Percentiles rank a stretch among this genome's conserved stretches.
Evolutionary conservation across 2,797 vertebrate genomes (phyloP).

Genomic region (Periophthalmus magnuspinnatus): DNA sequence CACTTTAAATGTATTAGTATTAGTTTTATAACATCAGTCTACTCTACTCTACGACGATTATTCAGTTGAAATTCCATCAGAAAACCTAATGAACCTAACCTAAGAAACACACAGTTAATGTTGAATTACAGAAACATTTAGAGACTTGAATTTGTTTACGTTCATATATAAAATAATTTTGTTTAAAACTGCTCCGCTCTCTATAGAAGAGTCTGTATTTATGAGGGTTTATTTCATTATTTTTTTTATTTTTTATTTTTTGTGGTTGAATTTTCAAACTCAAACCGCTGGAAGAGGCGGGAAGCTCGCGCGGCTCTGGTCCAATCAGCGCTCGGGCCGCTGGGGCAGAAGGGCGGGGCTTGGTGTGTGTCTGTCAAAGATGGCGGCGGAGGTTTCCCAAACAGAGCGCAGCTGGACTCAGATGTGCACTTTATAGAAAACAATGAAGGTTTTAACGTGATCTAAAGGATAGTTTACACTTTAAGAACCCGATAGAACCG

Average conservation of each 20-base stretch:
- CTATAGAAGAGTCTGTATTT: too few species aligned
- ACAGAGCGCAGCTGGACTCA: not conserved
- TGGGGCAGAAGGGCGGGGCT: slow-evolving; percentile 7
- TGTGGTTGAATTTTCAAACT: not conserved
- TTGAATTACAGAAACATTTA: too few species aligned
- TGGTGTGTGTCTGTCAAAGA: not conserved
- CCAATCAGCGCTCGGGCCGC: not conserved
- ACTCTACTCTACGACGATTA: too few species aligned
- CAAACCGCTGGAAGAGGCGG: slow-evolving; percentile 10
- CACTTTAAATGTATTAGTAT: too few species aligned
- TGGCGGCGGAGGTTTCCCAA: not conserved
- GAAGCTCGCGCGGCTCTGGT: not conserved
- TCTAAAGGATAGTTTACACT: not conserved
- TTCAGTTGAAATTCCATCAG: too few species aligned
- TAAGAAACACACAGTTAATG: too few species aligned
- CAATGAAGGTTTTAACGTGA: not conserved
- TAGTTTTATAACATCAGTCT: too few species aligned
- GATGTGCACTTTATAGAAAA: not conserved
- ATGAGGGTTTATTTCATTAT: too few species aligned
- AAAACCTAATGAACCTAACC: too few species aligned
- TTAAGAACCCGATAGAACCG: not conserved
- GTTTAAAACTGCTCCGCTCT: too few species aligned
- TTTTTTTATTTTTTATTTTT: not conserved
- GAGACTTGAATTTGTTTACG: too few species aligned
- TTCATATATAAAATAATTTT: too few species aligned